These are phyloP conservation scores for Gastracanthus pulcherrimus DNA, from an alignment of 2,888 invertebrate genomes.

Conservation along the genomic window DNA sequence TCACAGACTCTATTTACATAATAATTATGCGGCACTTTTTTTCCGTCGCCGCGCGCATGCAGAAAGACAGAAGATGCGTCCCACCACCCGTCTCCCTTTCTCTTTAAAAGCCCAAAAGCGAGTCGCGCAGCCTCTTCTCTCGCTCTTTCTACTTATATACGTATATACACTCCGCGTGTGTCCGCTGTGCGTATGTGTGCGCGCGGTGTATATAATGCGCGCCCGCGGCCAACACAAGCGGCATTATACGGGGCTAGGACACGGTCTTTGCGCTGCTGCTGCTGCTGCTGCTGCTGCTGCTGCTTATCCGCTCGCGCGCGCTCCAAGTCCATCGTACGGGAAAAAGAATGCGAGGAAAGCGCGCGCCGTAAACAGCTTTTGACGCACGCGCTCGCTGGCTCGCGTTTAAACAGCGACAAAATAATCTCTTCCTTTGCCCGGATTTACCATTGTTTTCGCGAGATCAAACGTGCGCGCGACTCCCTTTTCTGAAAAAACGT, in stretches of 20 bases:
- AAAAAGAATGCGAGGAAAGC: background rate
- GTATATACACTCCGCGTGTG: too few species aligned
- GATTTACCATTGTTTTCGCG: slow-evolving; percentile 40
- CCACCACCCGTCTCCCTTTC: background rate
- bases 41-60: slow-evolving; percentile 37
- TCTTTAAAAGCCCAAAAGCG: background rate
- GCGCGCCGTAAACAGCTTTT: slow-evolving; percentile 37
- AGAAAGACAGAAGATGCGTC: background rate
- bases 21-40: slow-evolving; percentile 63
- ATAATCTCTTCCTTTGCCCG: slow-evolving; percentile 32
- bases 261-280: background rate
- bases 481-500: background rate
- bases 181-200: background rate
- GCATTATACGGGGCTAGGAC: too few species aligned
- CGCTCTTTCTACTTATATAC: background rate
- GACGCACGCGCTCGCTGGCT: background rate
- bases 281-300: background rate
- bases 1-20: slow-evolving; percentile 58
- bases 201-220: background rate
- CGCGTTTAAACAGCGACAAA: slow-evolving; percentile 34
- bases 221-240: background rate
- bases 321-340: background rate
- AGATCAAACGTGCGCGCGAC: slow-evolving; percentile 42
- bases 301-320: slow-evolving; percentile 16
- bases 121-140: background rate